Base-by-base conservation (phyloP, 2,113 vertebrate species). In the Hystrix brachyura region DNA sequence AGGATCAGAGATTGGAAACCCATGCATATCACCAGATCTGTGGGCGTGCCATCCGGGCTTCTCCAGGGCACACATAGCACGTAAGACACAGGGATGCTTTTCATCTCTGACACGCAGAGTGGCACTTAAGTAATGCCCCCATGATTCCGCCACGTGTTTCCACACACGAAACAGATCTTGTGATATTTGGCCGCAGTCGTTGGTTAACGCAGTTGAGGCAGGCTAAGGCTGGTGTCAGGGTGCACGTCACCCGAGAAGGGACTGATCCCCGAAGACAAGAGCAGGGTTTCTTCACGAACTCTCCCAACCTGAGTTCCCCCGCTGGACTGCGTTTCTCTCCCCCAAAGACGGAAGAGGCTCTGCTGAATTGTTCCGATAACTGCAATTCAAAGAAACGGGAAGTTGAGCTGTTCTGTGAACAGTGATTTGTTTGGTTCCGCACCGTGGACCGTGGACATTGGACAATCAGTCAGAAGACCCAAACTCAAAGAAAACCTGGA, bases 1-100 rank as follows among this genome's bases (percentile, higher is more conserved):
- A 98, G 98, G 98, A 97, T 98, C 98, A 98, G 98, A 98, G 98
- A 98, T 99, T 98, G 98, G 98, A 98, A 99, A 98, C 98, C 98
- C 98, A 78, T 78, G 97, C 83, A 53, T 98, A 98, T 98, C 98
- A 98, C 98, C 98, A 99, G 98, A 98, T 99, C 98, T 99, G 98
- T 98, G 96, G 88, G 60, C 71, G 60, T 76, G 87, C 86, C 29
- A 85, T 93, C 97, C 71, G 79, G 23, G 59, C 78, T 46, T 60
- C 78, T 94, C 91, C 94, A 93, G 96, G 98, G 97, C 0, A 0
- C 10, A 19, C 46, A 1, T n/a, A 46, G 91, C 96, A 89, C 71
- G 86, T 72, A 53, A 74, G 89, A 53, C 82, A 5, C 60, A 88
- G 74, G 43, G 18, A 53, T 95, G 92, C 69, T 34, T n/a, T 86